phyloP scores from a whole-genome alignment of 2,113 vertebrate genomes.

The Patagioenas fasciata region DNA sequence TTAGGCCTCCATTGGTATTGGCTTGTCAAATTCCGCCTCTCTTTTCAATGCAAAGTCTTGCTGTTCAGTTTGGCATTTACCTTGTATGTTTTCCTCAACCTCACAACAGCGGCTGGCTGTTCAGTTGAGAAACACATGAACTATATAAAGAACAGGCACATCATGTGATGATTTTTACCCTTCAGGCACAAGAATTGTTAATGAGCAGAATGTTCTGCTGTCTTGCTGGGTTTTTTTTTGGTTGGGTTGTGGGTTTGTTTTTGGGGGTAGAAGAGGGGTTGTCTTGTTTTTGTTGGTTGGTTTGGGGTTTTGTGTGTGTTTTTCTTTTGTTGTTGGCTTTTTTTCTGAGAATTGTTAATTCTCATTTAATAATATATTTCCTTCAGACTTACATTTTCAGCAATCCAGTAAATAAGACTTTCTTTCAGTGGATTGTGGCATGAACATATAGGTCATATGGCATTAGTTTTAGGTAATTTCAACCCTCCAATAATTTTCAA shows the following conservation, averaged over 20 bases:
- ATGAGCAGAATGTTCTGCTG: not conserved
- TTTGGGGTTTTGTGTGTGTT: no score
- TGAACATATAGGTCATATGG: not conserved
- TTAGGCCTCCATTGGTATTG: not conserved
- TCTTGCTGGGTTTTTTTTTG: not conserved
- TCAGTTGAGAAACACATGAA: not conserved
- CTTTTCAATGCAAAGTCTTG: not conserved
- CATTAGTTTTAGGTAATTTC: not conserved
- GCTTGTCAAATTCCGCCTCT: not conserved
- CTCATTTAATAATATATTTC: not conserved
- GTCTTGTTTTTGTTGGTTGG: no score
- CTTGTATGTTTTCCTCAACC: not conserved
- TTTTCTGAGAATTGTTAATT: not conserved
- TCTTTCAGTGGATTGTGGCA: not conserved
- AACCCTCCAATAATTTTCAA: not conserved
- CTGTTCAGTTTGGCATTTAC: not conserved
- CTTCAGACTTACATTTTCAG: not conserved
- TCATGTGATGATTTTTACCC: not conserved
- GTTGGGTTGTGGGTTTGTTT: not conserved
- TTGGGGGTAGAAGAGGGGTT: not conserved
- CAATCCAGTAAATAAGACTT: not conserved
- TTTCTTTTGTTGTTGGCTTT: no score
- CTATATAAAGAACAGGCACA: not conserved
- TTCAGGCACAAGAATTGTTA: not conserved
- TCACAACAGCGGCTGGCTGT: not conserved